Percentiles rank a stretch among this genome's conserved stretches.
phyloP scores from a whole-genome alignment of 1,140 invertebrate genomes.

The Palaemon carinicauda region DNA sequence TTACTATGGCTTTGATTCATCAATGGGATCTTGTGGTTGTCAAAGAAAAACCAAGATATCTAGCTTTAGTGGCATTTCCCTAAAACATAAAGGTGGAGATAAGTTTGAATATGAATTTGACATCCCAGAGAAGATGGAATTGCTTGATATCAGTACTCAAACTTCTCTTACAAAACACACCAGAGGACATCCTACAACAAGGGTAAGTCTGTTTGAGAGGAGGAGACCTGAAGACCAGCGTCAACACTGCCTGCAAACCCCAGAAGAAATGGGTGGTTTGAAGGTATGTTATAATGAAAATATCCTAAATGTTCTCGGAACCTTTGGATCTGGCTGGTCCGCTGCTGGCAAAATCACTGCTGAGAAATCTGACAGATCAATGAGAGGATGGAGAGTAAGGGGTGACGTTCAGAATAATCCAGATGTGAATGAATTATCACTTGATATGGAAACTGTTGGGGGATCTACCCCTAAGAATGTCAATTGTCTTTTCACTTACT shows the following conservation, averaged over 20 bases:
- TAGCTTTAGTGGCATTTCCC: background rate
- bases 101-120: background rate
- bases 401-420: no score
- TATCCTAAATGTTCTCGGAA: constrained; percentile 1
- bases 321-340: background rate
- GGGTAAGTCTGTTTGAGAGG: background rate
- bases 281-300: constrained; percentile 26
- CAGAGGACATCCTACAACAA: no score
- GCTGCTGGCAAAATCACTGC: background rate
- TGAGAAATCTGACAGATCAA: constrained; percentile 11
- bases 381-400: background rate
- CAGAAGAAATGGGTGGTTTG: constrained; percentile 9
- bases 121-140: background rate
- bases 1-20: no score
- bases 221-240: background rate
- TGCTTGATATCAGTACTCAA: no score
- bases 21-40: background rate
- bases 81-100: background rate
- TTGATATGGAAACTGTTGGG: no score
- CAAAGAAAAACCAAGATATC: background rate
- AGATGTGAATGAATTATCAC: no score
- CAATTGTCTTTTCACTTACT: no score
- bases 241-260: background rate
- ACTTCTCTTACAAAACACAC: no score
- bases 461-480: no score